phyloP scores from a whole-genome alignment of 2,113 vertebrate genomes.

The Scolopax mira region DNA sequence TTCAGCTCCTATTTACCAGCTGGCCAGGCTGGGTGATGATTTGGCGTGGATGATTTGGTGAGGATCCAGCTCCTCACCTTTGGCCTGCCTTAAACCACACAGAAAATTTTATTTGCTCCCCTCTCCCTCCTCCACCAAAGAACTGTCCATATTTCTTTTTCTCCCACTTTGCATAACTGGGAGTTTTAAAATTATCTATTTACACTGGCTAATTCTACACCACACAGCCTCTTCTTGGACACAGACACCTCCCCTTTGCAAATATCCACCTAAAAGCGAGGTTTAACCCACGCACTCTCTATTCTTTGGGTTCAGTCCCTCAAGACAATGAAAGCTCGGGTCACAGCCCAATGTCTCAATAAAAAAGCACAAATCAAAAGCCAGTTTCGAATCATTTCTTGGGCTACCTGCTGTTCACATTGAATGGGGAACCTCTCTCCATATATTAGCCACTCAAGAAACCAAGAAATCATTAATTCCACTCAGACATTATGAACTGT shows the following conservation, averaged over 20 bases:
- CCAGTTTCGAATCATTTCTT: not conserved
- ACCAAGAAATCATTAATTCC: not conserved
- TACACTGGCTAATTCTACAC: not conserved
- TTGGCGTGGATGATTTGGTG: too few species aligned
- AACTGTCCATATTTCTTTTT: rapidly evolving
- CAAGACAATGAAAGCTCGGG: not conserved
- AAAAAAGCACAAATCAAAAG: not conserved
- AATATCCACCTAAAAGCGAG: not conserved
- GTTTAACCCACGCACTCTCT: not conserved
- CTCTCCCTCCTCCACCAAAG: not conserved
- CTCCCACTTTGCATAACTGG: not conserved
- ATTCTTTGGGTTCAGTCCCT: not conserved
- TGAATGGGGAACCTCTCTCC: not conserved
- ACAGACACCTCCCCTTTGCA: not conserved
- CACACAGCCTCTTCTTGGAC: rapidly evolving
- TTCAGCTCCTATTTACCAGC: not conserved
- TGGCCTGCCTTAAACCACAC: not conserved
- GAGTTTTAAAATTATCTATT: not conserved
- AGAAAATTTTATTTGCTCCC: not conserved
- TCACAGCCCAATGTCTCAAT: not conserved
- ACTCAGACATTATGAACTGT: not conserved
- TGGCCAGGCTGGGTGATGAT: not conserved
- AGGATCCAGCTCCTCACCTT: not conserved
- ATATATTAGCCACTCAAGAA: not conserved
- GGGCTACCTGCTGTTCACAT: not conserved